Conservation (phyloP, 2,113 vertebrate species). For the Ophthalmotilapia sp. region DNA sequence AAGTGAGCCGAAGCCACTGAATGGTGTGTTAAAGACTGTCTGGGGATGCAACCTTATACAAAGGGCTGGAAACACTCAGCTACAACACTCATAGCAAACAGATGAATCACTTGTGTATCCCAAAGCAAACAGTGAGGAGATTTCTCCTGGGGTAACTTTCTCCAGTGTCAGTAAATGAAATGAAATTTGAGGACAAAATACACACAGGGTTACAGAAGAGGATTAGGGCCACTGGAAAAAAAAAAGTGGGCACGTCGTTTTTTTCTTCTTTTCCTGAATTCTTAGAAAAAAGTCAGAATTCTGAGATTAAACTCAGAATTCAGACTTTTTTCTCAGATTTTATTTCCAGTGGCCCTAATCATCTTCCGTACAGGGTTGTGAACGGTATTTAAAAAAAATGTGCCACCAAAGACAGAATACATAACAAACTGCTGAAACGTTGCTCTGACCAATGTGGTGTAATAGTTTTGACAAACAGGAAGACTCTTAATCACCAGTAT, state of each 20-base stretch:
- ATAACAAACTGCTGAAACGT: background rate
- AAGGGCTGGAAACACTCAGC: background rate
- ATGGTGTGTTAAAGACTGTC: background rate
- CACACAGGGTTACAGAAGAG: fast-evolving
- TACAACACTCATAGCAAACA: background rate
- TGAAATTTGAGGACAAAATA: background rate
- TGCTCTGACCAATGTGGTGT: background rate
- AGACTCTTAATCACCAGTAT: background rate
- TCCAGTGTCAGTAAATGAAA: background rate
- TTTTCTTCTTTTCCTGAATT: fast-evolving
- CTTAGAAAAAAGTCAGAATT: background rate
- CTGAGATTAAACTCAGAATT: background rate
- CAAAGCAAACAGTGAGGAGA: background rate
- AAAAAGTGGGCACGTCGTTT: background rate
- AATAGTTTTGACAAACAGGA: background rate
- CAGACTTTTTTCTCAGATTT: background rate
- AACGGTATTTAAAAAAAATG: background rate
- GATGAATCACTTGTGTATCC: background rate
- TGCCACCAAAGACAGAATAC: background rate
- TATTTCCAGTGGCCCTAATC: background rate
- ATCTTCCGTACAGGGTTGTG: background rate
- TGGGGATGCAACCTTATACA: background rate
- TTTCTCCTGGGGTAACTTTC: background rate
- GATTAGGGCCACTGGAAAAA: fast-evolving
- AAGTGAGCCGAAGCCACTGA: background rate